phyloP scores from a whole-genome alignment of 2,797 vertebrate genomes.

The Liparis tanakae region DNA sequence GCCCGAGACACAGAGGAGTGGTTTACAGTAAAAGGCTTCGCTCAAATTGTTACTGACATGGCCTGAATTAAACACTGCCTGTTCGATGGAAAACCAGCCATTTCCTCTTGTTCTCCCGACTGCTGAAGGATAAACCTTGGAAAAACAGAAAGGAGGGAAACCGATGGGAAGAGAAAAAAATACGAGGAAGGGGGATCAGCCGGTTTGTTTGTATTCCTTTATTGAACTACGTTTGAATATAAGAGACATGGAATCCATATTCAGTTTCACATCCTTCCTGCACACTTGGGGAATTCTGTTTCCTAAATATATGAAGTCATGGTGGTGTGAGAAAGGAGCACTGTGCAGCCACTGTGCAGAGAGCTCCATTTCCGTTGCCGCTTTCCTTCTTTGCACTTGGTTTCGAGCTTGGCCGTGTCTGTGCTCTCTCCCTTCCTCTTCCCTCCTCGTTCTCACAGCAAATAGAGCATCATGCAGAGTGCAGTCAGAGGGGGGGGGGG shows the following conservation, averaged over 20 bases:
- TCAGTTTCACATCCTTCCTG: slow-evolving; percentile 77
- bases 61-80: slow-evolving; percentile 68
- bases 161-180: slow-evolving; percentile 50
- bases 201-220: slow-evolving; percentile 74
- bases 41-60: slow-evolving; percentile 77
- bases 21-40: slow-evolving; percentile 58
- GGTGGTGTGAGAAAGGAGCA: slow-evolving; percentile 49
- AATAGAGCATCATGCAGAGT: slow-evolving; percentile 48
- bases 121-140: slow-evolving; percentile 61
- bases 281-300: slow-evolving; percentile 70
- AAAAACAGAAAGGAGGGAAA: slow-evolving; percentile 62
- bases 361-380: slow-evolving; percentile 59
- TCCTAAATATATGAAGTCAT: slow-evolving; percentile 77
- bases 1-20: slow-evolving; percentile 31
- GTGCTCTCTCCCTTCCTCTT: slow-evolving; percentile 63
- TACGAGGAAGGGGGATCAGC: slow-evolving; percentile 21
- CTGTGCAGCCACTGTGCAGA: slow-evolving; percentile 56
- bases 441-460: slow-evolving; percentile 55
- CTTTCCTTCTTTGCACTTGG: slow-evolving; percentile 54
- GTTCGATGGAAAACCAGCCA: slow-evolving; percentile 70
- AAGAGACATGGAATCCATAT: slow-evolving; percentile 73
- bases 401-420: slow-evolving; percentile 43
- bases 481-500: slow-evolving; percentile 36
- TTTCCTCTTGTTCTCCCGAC: slow-evolving; percentile 71
- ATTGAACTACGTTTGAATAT: slow-evolving; percentile 64